These are phyloP conservation scores for Phyllotreta cruciferae DNA, from an alignment of 2,888 invertebrate species.

Conservation along the genomic window DNA sequence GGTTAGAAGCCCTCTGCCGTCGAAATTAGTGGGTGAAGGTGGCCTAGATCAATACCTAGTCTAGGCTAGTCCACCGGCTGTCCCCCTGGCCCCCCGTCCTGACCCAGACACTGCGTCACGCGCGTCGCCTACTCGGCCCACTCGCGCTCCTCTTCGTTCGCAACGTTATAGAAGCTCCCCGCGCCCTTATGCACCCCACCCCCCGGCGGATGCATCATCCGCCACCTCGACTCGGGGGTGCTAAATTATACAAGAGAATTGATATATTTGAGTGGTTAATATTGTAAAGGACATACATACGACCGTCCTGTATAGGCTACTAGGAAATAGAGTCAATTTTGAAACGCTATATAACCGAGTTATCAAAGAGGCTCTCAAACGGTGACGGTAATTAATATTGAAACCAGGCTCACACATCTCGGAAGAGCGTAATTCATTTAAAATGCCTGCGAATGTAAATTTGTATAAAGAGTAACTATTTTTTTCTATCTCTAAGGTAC, in stretches of 20 bases:
- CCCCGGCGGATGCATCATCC: constrained; percentile 29
- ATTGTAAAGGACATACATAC: constrained; percentile 23
- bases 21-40: constrained; percentile 61
- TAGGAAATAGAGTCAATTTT: constrained; percentile 2
- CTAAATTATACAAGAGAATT: constrained; percentile 46
- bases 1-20: constrained; percentile 46
- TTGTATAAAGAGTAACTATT: no score
- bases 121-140: constrained; percentile 43
- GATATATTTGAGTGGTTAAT: constrained; percentile 34
- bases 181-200: not conserved
- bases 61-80: constrained; percentile 54
- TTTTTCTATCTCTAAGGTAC: no score
- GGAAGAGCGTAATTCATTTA: no score
- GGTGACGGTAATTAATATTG: no score
- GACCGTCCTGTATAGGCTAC: not conserved
- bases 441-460: no score
- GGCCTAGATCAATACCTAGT: constrained; percentile 60
- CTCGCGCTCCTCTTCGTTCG: constrained; percentile 32
- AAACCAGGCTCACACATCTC: no score
- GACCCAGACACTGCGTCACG: constrained; percentile 49
- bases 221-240: constrained; percentile 23
- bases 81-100: constrained; percentile 39
- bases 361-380: not conserved
- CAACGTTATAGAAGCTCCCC: constrained; percentile 35
- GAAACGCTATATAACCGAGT: not conserved